Percentiles rank a stretch among this genome's conserved stretches.
Conservation (phyloP, 2,797 vertebrate species). For the Meriones psammophilus region DNA sequence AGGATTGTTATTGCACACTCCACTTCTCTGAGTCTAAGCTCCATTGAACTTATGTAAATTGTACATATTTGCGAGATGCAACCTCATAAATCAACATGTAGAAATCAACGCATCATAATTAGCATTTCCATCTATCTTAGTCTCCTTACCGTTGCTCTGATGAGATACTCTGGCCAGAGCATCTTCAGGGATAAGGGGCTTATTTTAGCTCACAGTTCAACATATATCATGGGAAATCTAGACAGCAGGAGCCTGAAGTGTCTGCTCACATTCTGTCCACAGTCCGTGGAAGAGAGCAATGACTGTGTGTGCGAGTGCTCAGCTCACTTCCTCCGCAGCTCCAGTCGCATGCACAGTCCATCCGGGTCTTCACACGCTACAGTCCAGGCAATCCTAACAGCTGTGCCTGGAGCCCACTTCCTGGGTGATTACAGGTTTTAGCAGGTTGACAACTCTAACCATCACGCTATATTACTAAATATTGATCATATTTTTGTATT, state of each 20-base stretch:
- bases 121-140: background rate
- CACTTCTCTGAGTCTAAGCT: background rate
- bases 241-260: background rate
- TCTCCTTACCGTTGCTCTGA: background rate
- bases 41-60: background rate
- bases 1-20: background rate
- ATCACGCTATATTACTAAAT: background rate
- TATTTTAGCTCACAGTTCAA: background rate
- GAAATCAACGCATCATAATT: background rate
- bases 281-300: background rate
- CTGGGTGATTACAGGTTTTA: background rate
- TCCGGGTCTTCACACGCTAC: too few relatives aligned
- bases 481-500: background rate
- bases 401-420: background rate
- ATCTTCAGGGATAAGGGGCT: background rate
- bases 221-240: too few relatives aligned
- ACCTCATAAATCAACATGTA: background rate
- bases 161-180: background rate
- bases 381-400: background rate
- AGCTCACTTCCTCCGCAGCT: background rate
- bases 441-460: background rate
- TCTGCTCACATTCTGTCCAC: background rate
- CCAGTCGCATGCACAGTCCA: background rate
- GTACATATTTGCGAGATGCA: background rate
- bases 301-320: background rate